These are phyloP conservation scores for Palloptera scutellata DNA, from an alignment of 2,888 invertebrate genomes.

Conservation along the genomic window DNA sequence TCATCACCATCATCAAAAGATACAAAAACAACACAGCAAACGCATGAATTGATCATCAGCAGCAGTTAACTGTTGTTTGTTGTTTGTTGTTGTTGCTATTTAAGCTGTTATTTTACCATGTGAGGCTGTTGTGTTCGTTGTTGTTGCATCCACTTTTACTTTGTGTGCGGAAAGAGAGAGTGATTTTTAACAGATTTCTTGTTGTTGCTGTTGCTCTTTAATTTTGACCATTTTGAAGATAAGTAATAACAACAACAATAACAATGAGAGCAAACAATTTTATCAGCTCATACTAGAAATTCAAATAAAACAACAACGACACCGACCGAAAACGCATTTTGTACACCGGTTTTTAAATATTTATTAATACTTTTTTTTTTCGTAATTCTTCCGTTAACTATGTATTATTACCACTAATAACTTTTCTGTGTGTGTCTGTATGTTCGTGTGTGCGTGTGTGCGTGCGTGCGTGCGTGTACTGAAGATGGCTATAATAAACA, in stretches of 20 bases:
- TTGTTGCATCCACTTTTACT: slow-evolving; percentile 54
- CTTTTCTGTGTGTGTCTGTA: no score
- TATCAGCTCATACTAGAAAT: background rate
- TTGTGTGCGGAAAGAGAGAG: slow-evolving; percentile 56
- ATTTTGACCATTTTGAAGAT: background rate
- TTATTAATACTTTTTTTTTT: no score
- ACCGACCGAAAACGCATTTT: no score
- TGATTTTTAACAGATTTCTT: slow-evolving; percentile 42
- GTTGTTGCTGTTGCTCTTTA: slow-evolving; percentile 5
- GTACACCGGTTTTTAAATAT: no score
- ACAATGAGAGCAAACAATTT: background rate
- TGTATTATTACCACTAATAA: no score
- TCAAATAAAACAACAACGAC: background rate
- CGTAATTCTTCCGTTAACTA: no score
- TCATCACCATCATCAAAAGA: background rate
- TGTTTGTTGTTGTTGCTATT: slow-evolving; percentile 16
- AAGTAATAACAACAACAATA: background rate
- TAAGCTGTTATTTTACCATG: slow-evolving; percentile 14
- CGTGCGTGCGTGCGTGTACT: no score
- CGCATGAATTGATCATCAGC: slow-evolving; percentile 14
- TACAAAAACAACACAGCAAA: background rate
- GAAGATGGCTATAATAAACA: no score
- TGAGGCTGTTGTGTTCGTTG: no score
- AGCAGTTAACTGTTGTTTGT: slow-evolving; percentile 7
- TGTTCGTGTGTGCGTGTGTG: no score